A percentile compares a stretch with the other conserved stretches of the same genome.
Conservation (phyloP, 2,888 invertebrate species). For the Dynastes maya region DNA sequence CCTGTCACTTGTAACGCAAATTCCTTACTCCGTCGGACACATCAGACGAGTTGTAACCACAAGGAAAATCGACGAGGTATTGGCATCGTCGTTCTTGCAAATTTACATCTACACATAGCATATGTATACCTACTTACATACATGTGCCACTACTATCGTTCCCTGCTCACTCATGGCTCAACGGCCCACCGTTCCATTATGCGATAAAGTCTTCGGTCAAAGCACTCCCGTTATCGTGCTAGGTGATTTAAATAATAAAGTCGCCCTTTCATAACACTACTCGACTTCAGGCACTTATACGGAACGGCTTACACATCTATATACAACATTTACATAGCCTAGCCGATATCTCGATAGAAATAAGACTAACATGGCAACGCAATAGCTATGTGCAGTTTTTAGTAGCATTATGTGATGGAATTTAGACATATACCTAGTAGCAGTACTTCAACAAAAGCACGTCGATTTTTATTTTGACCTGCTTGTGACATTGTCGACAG, state of each 20-base stretch:
- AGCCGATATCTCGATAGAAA: background rate
- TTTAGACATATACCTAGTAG: too few species aligned
- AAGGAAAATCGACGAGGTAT: slow-evolving; percentile 1
- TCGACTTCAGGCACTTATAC: slow-evolving; percentile 7
- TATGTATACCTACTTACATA: background rate
- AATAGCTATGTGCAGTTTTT: too few species aligned
- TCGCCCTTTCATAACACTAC: slow-evolving; percentile 30
- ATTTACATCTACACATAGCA: background rate
- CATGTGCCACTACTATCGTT: background rate
- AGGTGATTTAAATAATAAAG: slow-evolving; percentile 43
- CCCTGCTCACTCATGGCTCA: slow-evolving; percentile 37
- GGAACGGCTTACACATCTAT: background rate
- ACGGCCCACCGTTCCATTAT: slow-evolving; percentile 57
- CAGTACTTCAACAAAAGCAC: too few species aligned
- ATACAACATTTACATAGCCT: background rate
- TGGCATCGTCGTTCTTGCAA: background rate
- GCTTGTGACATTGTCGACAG: too few species aligned
- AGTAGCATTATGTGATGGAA: too few species aligned
- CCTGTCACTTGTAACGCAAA: too few species aligned
- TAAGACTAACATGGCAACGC: too few species aligned
- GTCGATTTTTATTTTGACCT: too few species aligned
- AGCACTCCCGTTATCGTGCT: slow-evolving; percentile 55
- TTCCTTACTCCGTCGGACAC: too few species aligned
- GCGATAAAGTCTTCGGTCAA: slow-evolving; percentile 59
- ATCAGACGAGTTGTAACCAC: too few species aligned